Conservation (phyloP, 2,113 vertebrate species). For the Mungos mungo region DNA sequence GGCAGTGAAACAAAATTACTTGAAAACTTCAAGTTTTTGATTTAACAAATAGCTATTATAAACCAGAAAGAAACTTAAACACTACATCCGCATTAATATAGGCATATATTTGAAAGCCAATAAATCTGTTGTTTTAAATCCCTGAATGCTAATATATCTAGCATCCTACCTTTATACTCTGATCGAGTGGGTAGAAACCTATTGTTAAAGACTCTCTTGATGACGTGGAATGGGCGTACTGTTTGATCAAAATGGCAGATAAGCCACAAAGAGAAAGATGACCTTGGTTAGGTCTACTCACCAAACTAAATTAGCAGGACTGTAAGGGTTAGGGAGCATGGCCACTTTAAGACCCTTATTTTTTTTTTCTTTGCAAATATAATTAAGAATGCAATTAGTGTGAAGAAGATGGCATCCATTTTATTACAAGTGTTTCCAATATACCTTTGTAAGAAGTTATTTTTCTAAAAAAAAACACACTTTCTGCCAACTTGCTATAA, state of each 20-base stretch:
- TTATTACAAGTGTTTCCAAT: background rate
- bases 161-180: background rate
- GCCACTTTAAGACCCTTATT: background rate
- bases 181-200: background rate
- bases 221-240: background rate
- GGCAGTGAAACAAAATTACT: slow-evolving; percentile 10
- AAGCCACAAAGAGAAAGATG: background rate
- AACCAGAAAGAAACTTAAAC: background rate
- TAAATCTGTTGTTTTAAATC: background rate
- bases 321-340: background rate
- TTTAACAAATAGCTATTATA: background rate
- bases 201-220: background rate
- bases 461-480: slow-evolving; percentile 10
- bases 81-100: background rate
- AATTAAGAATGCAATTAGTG: slow-evolving; percentile 2
- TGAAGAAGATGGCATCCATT: slow-evolving; percentile 32
- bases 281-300: background rate
- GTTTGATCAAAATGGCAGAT: background rate
- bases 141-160: background rate
- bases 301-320: background rate
- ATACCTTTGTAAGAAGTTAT: slow-evolving; percentile 52
- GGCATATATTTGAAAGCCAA: background rate
- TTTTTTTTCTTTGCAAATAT: slow-evolving; percentile 39
- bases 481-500: slow-evolving; percentile 69
- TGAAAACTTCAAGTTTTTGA: background rate